Evolutionary conservation across 2,888 invertebrate genomes (phyloP), one percentile per base, ranked within the genome.

Genomic region (Formica aserva): DNA sequence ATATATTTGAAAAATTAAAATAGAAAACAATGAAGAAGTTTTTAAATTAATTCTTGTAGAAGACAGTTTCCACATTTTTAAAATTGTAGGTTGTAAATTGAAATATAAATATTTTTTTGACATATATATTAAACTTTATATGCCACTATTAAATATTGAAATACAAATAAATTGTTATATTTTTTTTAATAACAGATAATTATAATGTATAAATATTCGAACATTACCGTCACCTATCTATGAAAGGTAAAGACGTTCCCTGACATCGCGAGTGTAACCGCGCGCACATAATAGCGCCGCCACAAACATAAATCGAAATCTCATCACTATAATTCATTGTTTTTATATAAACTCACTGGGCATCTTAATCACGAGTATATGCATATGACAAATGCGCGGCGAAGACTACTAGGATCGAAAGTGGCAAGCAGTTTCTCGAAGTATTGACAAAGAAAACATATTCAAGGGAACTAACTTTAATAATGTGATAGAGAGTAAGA

Each of bases 301-400:
- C 18, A 3, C 4, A 41, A 62, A 41, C n/a, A 13, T 62, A 62
- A 62, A 74, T 26, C 26, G 57, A 74, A 60, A 29, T 29, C 26
- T 41, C 18, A n/a, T 41, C n/a, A 41, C 9, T 8, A 60, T 62
- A 60, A 57, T 26, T 74, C 29, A 62, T 74, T 41, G 26, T 74
- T 62, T 62, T 62, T 62, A 41, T 3, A 5, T 13, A 38, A 62
- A 29, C 4, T 38, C 38, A 41, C 18, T 4, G 15, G n/a, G n/a
- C 74, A 62, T n/a, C 29, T 62, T 38, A 60, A 62, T 74, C 38
- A 41, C 1, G 18, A 74, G 13, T n/a, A 38, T n/a, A 1, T 13
- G 6, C 26, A n/a, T 41, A 60, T 38, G 62, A 74, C 13, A 38
- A 60, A 74, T 74, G 60, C 18, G 13, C 13, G 18, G 13, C 38